Conservation (phyloP, 2,797 vertebrate species). For the Macrochelys suwanniensis region DNA sequence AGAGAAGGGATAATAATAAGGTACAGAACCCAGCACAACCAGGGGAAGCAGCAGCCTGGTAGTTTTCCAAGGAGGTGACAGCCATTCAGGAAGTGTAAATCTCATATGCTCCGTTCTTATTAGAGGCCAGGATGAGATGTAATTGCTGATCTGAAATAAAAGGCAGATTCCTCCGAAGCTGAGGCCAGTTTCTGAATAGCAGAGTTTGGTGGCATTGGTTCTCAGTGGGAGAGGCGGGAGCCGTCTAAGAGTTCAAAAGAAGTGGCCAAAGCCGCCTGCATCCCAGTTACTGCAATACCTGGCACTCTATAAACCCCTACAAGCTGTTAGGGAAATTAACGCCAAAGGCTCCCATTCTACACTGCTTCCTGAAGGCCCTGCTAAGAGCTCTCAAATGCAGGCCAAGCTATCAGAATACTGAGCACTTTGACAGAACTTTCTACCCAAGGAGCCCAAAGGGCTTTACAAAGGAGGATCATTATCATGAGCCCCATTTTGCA, state of each 20-base stretch:
- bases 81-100: constrained; percentile 46
- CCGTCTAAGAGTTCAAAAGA: constrained; percentile 22
- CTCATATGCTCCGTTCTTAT: constrained; percentile 51
- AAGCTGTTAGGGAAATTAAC: not conserved
- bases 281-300: not conserved
- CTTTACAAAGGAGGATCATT: not conserved
- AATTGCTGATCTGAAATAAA: constrained; percentile 61
- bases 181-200: constrained; percentile 25
- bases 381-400: not conserved
- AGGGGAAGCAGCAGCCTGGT: not conserved
- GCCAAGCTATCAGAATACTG: not conserved
- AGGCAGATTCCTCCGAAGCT: constrained; percentile 44
- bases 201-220: constrained; percentile 22
- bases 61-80: constrained; percentile 61
- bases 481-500: not conserved
- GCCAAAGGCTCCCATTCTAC: not conserved
- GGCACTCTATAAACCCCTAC: not conserved
- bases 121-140: constrained; percentile 51
- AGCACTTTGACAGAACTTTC: not conserved
- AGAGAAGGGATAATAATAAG: constrained; percentile 46
- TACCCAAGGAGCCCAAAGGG: not conserved
- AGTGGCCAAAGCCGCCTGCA: not conserved
- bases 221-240: not conserved
- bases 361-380: not conserved
- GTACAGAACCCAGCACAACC: constrained; percentile 50